Conservation (phyloP, 1,140 invertebrate species). For the Acarapis woodi region DNA sequence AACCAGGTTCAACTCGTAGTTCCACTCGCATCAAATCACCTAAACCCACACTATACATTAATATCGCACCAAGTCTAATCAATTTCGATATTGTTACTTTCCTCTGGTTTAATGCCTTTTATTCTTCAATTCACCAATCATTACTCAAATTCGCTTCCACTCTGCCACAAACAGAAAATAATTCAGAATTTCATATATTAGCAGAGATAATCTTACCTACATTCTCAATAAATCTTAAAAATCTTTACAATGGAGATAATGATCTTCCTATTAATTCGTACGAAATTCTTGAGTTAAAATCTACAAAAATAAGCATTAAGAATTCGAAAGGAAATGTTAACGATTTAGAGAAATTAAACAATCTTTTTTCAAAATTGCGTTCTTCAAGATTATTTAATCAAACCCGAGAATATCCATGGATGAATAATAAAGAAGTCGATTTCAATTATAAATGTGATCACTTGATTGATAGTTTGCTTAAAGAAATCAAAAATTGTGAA, state of each 20-base stretch:
- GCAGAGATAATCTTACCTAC: slow-evolving; percentile 10
- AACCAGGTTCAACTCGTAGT: slow-evolving; percentile 15
- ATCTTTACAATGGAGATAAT: not conserved
- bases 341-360: slow-evolving; percentile 4
- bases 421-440: slow-evolving; percentile 1
- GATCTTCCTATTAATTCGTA: not conserved
- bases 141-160: slow-evolving; percentile 18
- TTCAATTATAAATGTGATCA: slow-evolving; percentile 3
- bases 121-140: slow-evolving; percentile 48
- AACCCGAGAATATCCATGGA: slow-evolving; percentile 6
- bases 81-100: slow-evolving; percentile 52
- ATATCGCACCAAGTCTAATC: slow-evolving; percentile 58
- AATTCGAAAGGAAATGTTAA: slow-evolving; percentile 3
- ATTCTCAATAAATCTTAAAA: slow-evolving; percentile 1
- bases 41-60: slow-evolving; percentile 60
- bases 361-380: slow-evolving; percentile 1
- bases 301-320: not conserved
- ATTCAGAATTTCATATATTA: not conserved
- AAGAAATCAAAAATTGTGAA: not conserved
- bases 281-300: slow-evolving; percentile 3
- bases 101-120: slow-evolving; percentile 78
- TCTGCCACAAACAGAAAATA: slow-evolving; percentile 3
- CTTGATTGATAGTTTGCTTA: not conserved
- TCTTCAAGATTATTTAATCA: slow-evolving; percentile 2
- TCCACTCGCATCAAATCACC: slow-evolving; percentile 77